phyloP scores from a whole-genome alignment of 2,888 invertebrate species.

The Sarcophaga rosellei region DNA sequence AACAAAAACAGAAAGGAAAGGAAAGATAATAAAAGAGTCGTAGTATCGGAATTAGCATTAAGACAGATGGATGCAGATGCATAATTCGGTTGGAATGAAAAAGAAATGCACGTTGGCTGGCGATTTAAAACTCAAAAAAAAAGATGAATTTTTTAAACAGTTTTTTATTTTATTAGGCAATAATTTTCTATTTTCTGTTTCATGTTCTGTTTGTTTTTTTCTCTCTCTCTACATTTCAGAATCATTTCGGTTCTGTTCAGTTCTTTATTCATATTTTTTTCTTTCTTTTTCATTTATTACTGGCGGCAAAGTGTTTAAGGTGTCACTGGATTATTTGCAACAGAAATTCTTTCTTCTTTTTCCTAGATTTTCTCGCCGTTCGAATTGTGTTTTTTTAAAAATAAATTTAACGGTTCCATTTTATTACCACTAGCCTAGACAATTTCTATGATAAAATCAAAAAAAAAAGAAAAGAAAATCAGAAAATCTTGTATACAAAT shows the following conservation, averaged over 20 bases:
- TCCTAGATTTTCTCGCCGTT: constrained; percentile 55
- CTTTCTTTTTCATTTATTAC: not conserved
- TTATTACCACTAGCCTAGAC: constrained; percentile 37
- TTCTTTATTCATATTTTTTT: not conserved
- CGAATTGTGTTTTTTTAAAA: constrained; percentile 30
- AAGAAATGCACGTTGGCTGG: constrained; percentile 41
- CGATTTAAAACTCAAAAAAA: not conserved
- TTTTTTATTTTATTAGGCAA: constrained; percentile 56
- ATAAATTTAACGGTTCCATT: constrained; percentile 58
- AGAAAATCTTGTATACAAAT: constrained; percentile 30
- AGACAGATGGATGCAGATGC: not conserved
- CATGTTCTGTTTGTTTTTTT: not conserved
- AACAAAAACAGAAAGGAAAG: not conserved
- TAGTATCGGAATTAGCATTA: not conserved
- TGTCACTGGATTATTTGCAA: constrained; percentile 66
- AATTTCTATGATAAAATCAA: constrained; percentile 40
- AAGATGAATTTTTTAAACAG: constrained; percentile 30
- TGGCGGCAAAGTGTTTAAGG: constrained; percentile 62
- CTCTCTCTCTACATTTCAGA: not conserved
- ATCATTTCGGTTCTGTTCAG: constrained; percentile 13
- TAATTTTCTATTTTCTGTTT: constrained; percentile 51
- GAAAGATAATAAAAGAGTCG: constrained; percentile 44
- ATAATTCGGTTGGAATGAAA: not conserved
- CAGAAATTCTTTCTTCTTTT: constrained; percentile 51
- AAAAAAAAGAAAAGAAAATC: constrained; percentile 7